Percentiles rank a stretch among this genome's conserved stretches.
Evolutionary conservation across 2,113 vertebrate species (phyloP).

Genomic region (Ariopsis seemanni): DNA sequence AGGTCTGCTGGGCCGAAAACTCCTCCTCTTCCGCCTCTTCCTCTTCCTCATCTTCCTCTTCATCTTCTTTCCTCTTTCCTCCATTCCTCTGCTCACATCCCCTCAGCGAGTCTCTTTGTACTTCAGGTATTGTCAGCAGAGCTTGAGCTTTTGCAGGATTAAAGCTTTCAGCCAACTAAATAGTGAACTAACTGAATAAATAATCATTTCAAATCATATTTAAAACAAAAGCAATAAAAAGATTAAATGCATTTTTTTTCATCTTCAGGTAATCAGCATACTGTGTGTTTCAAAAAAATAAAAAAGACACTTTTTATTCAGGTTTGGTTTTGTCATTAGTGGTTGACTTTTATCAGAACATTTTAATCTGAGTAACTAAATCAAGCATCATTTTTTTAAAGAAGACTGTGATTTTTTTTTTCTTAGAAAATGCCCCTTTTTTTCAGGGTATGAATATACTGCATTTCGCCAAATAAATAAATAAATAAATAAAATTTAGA

Average conservation of each 20-base stretch:
- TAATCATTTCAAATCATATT: neutral
- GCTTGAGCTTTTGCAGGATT: neutral
- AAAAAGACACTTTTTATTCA: no score
- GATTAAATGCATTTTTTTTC: neutral
- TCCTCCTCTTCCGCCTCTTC: neutral
- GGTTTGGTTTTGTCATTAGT: no score
- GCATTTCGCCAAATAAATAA: neutral
- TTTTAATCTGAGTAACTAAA: neutral
- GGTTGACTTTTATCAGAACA: no score
- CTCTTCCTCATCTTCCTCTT: neutral
- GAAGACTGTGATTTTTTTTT: neutral
- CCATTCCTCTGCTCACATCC: neutral
- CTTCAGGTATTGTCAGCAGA: neutral
- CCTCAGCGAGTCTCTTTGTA: neutral
- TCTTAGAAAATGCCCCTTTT: neutral
- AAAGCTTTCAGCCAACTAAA: neutral
- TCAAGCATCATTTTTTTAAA: neutral
- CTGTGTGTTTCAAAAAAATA: neutral
- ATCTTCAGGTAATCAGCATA: neutral
- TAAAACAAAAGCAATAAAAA: neutral
- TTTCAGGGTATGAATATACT: neutral
- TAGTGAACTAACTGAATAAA: neutral
- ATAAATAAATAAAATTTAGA: neutral
- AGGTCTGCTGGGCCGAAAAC: conserved; percentile 4
- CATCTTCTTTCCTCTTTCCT: neutral